Conservation (phyloP, 2,113 vertebrate genomes). For the Ammospiza nelsoni region DNA sequence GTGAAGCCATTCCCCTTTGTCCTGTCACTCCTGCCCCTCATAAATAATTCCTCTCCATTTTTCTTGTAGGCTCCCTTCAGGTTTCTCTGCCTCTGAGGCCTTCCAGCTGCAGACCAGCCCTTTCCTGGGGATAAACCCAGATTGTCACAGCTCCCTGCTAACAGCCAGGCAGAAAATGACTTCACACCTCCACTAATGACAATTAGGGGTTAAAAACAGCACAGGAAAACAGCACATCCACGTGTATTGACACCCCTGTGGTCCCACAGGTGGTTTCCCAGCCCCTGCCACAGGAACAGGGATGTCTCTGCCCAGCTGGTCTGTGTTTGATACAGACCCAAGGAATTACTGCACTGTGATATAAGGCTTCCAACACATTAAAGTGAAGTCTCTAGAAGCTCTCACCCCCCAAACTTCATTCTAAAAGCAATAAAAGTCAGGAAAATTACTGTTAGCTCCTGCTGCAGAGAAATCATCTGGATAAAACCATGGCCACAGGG, state of each 20-base stretch:
- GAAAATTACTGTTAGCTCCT: neutral
- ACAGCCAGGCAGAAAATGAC: neutral
- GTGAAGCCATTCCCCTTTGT: neutral
- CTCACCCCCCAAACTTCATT: neutral
- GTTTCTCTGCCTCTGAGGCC: neutral
- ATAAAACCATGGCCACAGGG: neutral
- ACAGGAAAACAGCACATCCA: neutral
- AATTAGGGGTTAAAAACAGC: neutral
- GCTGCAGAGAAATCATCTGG: neutral
- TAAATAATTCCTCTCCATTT: neutral
- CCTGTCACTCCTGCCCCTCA: neutral
- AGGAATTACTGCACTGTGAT: neutral
- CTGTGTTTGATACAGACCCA: neutral
- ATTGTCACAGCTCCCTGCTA: neutral
- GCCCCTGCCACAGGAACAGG: neutral
- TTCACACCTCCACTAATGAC: neutral
- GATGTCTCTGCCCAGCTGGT: neutral
- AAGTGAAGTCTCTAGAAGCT: neutral
- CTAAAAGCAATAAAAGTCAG: neutral
- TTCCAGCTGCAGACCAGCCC: neutral
- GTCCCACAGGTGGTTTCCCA: fast-evolving
- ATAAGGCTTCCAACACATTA: neutral
- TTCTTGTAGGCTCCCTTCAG: neutral
- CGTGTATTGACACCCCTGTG: fast-evolving
- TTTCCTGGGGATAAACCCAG: neutral